Evolutionary conservation across 2,888 invertebrate genomes (phyloP).

Genomic region (Eutolmus rufibarbis): DNA sequence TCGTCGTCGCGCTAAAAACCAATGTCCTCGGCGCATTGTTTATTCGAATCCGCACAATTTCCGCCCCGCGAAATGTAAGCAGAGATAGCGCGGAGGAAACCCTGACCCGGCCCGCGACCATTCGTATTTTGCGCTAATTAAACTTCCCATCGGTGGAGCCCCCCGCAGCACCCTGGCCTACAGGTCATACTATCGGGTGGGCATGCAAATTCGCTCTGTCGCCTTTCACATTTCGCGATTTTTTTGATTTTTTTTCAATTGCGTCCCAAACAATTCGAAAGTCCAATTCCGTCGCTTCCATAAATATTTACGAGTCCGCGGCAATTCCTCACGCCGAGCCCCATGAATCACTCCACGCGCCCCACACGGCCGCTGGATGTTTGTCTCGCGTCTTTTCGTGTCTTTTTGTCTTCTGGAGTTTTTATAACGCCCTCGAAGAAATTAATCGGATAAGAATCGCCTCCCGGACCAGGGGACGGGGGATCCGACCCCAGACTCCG

Average conservation of each 20-base stretch:
- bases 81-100: not conserved
- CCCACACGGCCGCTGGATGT: not conserved
- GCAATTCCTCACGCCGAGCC: not conserved
- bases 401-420: not conserved
- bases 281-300: not conserved
- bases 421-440: not conserved
- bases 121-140: not conserved
- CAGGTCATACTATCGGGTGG: not conserved
- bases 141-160: not conserved
- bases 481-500: not conserved
- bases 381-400: not conserved
- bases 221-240: not conserved
- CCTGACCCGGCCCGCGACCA: not conserved
- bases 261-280: not conserved
- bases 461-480: not conserved
- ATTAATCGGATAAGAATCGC: not conserved
- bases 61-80: not conserved
- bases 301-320: not conserved
- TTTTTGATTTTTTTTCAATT: not conserved
- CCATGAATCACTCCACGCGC: not conserved
- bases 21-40: not conserved
- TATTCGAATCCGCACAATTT: not conserved
- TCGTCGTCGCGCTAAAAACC: not conserved
- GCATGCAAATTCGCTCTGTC: not conserved
- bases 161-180: not conserved